Percentiles rank a stretch among this genome's conserved stretches.
Evolutionary conservation across 1,140 invertebrate species (phyloP).

Genomic region (Nixonia krombeini): DNA sequence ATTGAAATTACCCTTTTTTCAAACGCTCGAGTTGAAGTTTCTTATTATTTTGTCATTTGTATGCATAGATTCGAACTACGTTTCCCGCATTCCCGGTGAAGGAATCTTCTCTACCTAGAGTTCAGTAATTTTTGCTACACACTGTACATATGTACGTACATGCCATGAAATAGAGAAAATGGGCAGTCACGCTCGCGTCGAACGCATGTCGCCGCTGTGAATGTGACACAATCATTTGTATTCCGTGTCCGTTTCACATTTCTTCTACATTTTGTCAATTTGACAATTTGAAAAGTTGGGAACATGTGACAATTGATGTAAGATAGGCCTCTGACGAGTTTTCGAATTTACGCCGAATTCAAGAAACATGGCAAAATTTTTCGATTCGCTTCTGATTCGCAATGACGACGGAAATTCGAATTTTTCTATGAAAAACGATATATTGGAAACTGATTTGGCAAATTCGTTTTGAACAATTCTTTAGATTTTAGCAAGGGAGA

Average conservation of each 20-base stretch:
- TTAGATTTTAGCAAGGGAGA: too few species aligned
- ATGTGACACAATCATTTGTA: conserved; percentile 42
- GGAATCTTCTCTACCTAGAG: not conserved
- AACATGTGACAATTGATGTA: conserved; percentile 41
- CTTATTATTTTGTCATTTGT: too few species aligned
- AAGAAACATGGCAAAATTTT: not conserved
- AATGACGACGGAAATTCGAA: too few species aligned
- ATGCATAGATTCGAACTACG: too few species aligned
- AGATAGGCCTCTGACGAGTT: conserved; percentile 30
- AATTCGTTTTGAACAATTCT: too few species aligned
- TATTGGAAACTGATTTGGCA: too few species aligned
- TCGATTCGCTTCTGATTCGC: too few species aligned
- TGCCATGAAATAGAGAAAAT: conserved; percentile 30
- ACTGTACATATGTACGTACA: conserved; percentile 4
- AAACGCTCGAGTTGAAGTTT: too few species aligned
- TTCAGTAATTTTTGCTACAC: conserved; percentile 12
- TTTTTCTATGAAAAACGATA: too few species aligned
- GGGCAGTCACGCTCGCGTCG: conserved; percentile 36
- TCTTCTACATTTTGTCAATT: conserved; percentile 45
- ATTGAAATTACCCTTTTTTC: too few species aligned
- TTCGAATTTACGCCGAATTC: conserved; percentile 13
- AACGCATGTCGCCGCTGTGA: conserved; percentile 36
- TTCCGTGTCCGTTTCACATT: conserved; percentile 41
- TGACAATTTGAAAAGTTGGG: conserved; percentile 38
- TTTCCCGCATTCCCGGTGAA: too few species aligned